Percentiles rank a stretch among this genome's conserved stretches.
Conservation (phyloP, 2,888 invertebrate species). For the Drosophila anomalipes region DNA sequence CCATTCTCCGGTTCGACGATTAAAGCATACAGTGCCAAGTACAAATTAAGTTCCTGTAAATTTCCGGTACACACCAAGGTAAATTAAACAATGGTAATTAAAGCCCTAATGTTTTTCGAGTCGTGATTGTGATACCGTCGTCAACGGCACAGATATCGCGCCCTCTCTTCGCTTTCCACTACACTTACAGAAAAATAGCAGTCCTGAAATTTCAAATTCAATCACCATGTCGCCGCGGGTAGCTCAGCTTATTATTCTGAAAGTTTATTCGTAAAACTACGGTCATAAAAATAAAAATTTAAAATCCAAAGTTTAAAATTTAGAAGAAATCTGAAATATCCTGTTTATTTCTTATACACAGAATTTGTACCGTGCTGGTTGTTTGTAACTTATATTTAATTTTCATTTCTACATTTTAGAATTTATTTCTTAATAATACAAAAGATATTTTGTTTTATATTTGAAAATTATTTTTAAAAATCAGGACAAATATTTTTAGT, state of each 20-base stretch:
- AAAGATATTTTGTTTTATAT: background rate
- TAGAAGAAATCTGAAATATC: background rate
- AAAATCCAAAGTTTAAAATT: background rate
- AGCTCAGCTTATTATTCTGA: background rate
- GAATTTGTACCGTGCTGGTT: background rate
- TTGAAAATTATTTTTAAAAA: too few relatives aligned
- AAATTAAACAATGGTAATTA: constrained; percentile 80
- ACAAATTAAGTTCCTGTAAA: constrained; percentile 80
- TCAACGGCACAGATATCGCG: constrained; percentile 34
- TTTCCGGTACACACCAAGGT: constrained; percentile 74
- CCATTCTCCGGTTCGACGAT: background rate
- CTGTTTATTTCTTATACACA: background rate
- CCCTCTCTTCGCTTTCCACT: background rate
- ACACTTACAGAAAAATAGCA: background rate
- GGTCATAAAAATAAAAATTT: background rate
- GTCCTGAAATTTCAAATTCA: background rate
- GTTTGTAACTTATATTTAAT: background rate
- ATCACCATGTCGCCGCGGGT: background rate
- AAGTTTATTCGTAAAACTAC: background rate
- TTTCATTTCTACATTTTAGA: background rate
- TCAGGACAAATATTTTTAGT: too few relatives aligned
- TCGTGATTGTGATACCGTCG: constrained; percentile 61
- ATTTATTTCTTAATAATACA: background rate
- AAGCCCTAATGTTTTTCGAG: constrained; percentile 66
- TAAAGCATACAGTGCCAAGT: constrained; percentile 32